Base-by-base conservation (phyloP, 2,888 invertebrate genomes). In the Trissoscelio sp. region DNA sequence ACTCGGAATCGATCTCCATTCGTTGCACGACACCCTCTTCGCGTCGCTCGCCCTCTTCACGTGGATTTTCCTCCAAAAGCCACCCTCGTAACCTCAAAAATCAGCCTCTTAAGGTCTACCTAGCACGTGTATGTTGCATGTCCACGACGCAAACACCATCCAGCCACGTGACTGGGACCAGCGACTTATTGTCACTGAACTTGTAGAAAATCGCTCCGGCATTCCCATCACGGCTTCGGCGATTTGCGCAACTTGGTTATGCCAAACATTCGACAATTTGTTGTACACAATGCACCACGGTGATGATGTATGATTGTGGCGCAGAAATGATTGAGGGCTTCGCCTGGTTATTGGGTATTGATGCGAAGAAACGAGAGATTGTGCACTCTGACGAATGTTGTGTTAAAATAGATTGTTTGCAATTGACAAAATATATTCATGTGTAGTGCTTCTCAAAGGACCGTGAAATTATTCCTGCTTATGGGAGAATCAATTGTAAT, bases 1-100 rank as follows among this genome's bases (percentile, higher is more conserved):
- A 91, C 91, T 91, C 91, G 85, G 89, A 91, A 91, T 91, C 91
- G 91, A 91, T 91, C 89, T 90, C 88, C 86, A 90, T 89, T 88
- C 89, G 89, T 79, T 82, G 82, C 82, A 81, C 75, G 70, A 67
- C 60, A 81, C 79, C 79, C 83, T 53, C 83, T 70, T 39, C 53
- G 57, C 81, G 78, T 62, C 74, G 39, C 80, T 60, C 53, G 79
- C 72, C n/a, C 83, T 83, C 86, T 84, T 85, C 83, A 78, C 80
- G 83, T 82, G 83, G 79, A 87, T 85, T 87, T 87, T 87, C 84
- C 81, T 82, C 74, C 80, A 78, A 87, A 83, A 83, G 83, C 81
- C 83, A 83, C 60, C 80, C 74, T 69, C 82, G 82, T 83, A 83
- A 83, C 83, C 82, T 80, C 82, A 83, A 83, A 83, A 82, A 81